Percentiles rank a stretch among this genome's conserved stretches.
phyloP scores from a whole-genome alignment of 2,797 vertebrate genomes.

The Phataginus tetradactyla region DNA sequence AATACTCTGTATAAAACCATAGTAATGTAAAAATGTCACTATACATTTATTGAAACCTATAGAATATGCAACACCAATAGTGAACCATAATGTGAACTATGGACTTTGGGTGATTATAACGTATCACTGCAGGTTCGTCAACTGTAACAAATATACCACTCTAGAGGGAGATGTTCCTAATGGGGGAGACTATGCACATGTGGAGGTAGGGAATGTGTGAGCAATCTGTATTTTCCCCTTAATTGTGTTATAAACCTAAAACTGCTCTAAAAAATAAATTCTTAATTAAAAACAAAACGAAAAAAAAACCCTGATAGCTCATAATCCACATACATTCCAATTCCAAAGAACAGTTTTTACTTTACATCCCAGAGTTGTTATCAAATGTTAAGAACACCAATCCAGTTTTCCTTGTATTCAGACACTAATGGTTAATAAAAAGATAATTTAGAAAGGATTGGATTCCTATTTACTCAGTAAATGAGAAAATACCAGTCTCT shows the following conservation, averaged over 20 bases:
- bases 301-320: neutral
- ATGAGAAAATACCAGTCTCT: neutral
- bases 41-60: neutral
- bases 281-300: neutral
- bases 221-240: neutral
- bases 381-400: neutral
- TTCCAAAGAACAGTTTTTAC: neutral
- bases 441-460: neutral
- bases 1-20: neutral
- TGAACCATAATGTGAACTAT: neutral
- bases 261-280: neutral
- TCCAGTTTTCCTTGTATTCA: neutral
- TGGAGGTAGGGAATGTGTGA: neutral
- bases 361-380: neutral
- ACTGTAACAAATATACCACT: neutral
- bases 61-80: neutral
- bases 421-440: neutral
- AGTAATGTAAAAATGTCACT: accelerated
- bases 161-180: neutral
- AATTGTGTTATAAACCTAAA: neutral
- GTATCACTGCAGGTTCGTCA: neutral
- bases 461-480: neutral
- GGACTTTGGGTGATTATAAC: neutral
- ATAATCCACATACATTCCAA: neutral
- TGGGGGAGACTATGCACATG: accelerated